Conservation (phyloP, 2,888 invertebrate genomes). For the Ophioninae sp. region DNA sequence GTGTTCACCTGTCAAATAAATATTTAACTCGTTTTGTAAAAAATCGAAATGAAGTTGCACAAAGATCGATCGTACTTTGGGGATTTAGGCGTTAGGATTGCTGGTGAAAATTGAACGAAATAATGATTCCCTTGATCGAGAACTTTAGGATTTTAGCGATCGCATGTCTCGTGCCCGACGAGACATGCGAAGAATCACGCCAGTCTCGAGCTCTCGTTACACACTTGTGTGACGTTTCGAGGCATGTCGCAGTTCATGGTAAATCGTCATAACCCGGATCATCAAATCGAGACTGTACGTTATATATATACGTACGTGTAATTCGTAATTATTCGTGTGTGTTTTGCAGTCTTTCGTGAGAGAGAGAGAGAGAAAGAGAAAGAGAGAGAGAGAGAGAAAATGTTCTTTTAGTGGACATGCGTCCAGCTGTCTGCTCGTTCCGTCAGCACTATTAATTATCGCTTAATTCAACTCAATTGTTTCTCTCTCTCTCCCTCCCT, state of each 20-base stretch:
- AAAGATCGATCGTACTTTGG: too few species aligned
- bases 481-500: slow-evolving; percentile 46
- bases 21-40: too few species aligned
- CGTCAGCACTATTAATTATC: slow-evolving; percentile 73
- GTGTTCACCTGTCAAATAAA: too few species aligned
- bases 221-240: slow-evolving; percentile 33
- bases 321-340: slow-evolving; percentile 2
- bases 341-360: slow-evolving; percentile 7
- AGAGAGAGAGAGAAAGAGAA: slow-evolving; percentile 19
- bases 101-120: too few species aligned
- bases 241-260: slow-evolving; percentile 17
- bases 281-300: slow-evolving; percentile 11
- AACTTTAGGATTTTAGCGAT: not conserved
- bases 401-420: slow-evolving; percentile 57
- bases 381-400: not conserved
- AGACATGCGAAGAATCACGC: slow-evolving; percentile 11
- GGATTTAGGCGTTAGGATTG: too few species aligned
- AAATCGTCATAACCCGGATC: slow-evolving; percentile 48
- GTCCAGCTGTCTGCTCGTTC: slow-evolving; percentile 75
- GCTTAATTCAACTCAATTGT: slow-evolving; percentile 77
- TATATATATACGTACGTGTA: slow-evolving; percentile 1
- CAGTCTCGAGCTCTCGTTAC: slow-evolving; percentile 20
- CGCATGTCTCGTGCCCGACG: not conserved
- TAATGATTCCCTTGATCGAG: not conserved
- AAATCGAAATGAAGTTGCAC: too few species aligned